These are phyloP conservation scores for Smithornis capensis DNA, from an alignment of 2,113 vertebrate genomes.

Conservation along the genomic window DNA sequence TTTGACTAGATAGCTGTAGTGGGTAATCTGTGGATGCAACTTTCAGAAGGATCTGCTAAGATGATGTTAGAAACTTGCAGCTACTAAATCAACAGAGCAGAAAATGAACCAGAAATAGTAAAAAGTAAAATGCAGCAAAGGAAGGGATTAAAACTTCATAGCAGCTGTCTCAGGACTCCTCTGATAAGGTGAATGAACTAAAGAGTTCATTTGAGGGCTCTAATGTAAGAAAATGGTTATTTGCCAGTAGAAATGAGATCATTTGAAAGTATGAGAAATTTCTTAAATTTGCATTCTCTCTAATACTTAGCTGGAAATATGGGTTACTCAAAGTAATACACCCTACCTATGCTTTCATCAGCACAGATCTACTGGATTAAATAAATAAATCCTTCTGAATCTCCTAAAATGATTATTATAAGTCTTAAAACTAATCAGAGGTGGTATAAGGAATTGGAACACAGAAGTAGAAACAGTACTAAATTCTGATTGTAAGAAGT, in stretches of 20 bases:
- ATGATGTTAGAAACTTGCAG: conserved; percentile 14
- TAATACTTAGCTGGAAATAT: background rate
- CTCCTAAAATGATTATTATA: background rate
- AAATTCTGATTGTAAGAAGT: background rate
- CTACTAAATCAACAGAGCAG: conserved; percentile 66
- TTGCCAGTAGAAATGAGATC: conserved; percentile 24
- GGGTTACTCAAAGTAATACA: background rate
- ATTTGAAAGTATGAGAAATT: background rate
- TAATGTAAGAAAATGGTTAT: conserved; percentile 20
- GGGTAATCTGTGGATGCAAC: background rate
- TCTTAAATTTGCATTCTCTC: background rate
- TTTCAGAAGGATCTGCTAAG: conserved; percentile 44
- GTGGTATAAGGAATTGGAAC: background rate
- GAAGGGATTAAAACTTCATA: conserved; percentile 40
- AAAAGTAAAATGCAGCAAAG: conserved; percentile 17
- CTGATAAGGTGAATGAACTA: conserved; percentile 45
- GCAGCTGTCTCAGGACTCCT: conserved; percentile 53
- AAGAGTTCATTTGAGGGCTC: conserved; percentile 20
- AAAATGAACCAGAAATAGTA: conserved; percentile 62
- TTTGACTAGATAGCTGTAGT: background rate
- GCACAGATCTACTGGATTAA: background rate
- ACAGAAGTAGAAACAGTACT: background rate
- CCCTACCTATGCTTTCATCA: background rate
- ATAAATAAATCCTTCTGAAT: background rate
- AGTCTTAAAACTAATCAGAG: background rate